Evolutionary conservation across 1,140 invertebrate genomes (phyloP).

Genomic region (Bradynema listronoti): DNA sequence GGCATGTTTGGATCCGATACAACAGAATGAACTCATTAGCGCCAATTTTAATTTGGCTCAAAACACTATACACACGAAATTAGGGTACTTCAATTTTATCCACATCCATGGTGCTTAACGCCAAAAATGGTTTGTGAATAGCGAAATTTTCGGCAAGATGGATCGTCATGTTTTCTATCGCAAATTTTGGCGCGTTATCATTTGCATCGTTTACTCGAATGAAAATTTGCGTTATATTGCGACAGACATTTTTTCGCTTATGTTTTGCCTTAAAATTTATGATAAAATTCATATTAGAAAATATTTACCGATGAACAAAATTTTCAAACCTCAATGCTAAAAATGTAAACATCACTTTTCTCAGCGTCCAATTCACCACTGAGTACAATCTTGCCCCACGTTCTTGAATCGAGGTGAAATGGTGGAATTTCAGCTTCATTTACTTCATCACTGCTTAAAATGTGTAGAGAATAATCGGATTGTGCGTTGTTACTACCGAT

Average conservation of each 20-base stretch:
- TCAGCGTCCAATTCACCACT: constrained; percentile 59
- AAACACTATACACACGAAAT: too few relatives aligned
- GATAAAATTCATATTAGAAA: background rate
- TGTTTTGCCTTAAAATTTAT: background rate
- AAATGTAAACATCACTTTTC: constrained; percentile 50
- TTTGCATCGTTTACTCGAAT: constrained; percentile 72
- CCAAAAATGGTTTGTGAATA: constrained; percentile 55
- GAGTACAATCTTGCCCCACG: constrained; percentile 32
- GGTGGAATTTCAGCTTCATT: background rate
- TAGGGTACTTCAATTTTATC: constrained; percentile 77
- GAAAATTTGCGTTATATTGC: constrained; percentile 50
- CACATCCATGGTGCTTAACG: constrained; percentile 70
- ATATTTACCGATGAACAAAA: background rate
- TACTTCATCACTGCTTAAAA: constrained; percentile 53
- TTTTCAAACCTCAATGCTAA: constrained; percentile 21
- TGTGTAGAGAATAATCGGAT: constrained; percentile 53
- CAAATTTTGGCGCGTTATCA: constrained; percentile 83
- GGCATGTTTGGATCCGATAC: too few relatives aligned
- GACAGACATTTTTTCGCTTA: constrained; percentile 4
- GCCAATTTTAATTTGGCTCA: too few relatives aligned
- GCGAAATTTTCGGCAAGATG: constrained; percentile 77
- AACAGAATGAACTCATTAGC: too few relatives aligned
- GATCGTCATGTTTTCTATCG: constrained; percentile 70
- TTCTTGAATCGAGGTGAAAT: constrained; percentile 26
- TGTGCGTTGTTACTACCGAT: constrained; percentile 47